Conservation (phyloP, 2,797 vertebrate genomes). For the Pyrocephalus nanus region DNA sequence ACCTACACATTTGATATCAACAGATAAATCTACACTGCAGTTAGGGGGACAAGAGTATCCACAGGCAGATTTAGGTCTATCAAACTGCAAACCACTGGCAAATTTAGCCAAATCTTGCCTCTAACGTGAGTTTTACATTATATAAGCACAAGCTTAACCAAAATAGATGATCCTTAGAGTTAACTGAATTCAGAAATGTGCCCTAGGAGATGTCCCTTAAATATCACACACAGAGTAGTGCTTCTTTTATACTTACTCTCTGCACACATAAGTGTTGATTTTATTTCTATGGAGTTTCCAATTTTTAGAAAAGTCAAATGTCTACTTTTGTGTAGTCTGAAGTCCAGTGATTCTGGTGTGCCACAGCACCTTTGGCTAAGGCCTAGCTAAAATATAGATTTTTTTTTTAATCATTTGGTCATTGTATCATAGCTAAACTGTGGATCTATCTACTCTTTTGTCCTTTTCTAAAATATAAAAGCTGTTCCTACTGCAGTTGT, state of each 20-base stretch:
- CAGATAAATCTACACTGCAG: not conserved
- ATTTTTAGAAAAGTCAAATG: not conserved
- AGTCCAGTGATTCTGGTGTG: not conserved
- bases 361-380: not conserved
- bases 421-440: not conserved
- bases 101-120: not conserved
- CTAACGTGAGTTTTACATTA: not conserved
- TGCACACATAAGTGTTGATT: not conserved
- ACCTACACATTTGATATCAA: rapidly evolving
- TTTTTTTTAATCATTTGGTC: not conserved
- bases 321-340: not conserved
- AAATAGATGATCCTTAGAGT: not conserved
- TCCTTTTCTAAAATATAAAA: not conserved
- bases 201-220: not conserved
- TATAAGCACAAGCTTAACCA: not conserved
- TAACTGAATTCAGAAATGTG: not conserved
- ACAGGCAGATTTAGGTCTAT: not conserved
- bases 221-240: not conserved
- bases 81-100: not conserved
- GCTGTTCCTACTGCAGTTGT: not conserved
- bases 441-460: not conserved
- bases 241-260: not conserved
- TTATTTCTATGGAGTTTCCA: not conserved
- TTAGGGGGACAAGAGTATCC: not conserved
- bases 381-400: not conserved